phyloP scores from a whole-genome alignment of 2,113 vertebrate genomes.

The Symphodus melops region DNA sequence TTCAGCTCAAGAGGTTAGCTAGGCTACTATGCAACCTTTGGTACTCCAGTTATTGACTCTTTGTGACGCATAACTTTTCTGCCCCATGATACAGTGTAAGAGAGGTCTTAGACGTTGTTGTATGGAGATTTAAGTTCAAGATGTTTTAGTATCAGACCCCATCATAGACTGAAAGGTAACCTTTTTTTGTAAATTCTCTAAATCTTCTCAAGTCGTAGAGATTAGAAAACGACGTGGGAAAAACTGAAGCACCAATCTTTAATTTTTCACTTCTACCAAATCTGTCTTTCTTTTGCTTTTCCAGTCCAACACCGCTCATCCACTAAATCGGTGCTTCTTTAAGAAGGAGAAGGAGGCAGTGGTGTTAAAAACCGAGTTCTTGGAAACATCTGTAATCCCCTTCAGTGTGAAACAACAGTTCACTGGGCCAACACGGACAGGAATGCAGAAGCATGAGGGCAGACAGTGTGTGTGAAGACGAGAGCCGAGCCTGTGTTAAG shows the following conservation, averaged over 20 bases:
- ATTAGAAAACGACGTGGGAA: too few relatives aligned
- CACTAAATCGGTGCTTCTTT: conserved; percentile 10
- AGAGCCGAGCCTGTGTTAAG: conserved; percentile 33
- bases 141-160: background rate
- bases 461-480: conserved; percentile 39
- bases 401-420: conserved; percentile 54
- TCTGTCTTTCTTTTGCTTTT: background rate
- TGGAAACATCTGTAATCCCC: conserved; percentile 63
- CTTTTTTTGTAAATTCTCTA: background rate
- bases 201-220: too few relatives aligned
- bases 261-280: background rate
- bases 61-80: too few relatives aligned
- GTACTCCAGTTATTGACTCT: background rate
- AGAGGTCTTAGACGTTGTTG: too few relatives aligned
- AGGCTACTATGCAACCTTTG: background rate
- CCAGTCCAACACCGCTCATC: background rate
- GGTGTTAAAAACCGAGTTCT: conserved; percentile 6
- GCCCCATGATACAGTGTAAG: too few relatives aligned
- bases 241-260: background rate
- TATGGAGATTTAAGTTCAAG: background rate
- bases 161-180: background rate
- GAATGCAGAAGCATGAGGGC: conserved; percentile 60
- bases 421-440: conserved; percentile 56
- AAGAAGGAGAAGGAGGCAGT: background rate
- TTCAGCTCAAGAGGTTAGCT: background rate